These are phyloP conservation scores for Colletes gigas DNA, from an alignment of 1,140 invertebrate genomes.

Conservation along the genomic window DNA sequence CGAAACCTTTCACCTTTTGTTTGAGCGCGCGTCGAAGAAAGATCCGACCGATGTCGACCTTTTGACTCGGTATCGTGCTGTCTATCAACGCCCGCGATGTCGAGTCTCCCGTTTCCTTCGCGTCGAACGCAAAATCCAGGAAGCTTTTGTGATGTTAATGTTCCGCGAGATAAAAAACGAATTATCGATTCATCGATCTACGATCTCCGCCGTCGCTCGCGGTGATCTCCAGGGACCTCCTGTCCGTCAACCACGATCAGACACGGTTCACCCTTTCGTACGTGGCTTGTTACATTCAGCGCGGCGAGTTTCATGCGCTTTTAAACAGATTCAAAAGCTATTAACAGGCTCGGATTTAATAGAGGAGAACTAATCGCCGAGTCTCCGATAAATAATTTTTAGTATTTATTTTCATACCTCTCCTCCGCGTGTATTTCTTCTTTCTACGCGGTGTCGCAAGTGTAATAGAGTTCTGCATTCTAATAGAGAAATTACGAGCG, in stretches of 20 bases:
- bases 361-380: too few species aligned
- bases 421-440: too few species aligned
- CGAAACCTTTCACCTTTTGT: not conserved
- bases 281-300: too few species aligned
- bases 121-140: slow-evolving; percentile 7
- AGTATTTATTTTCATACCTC: too few species aligned
- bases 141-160: slow-evolving; percentile 43
- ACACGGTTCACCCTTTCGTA: too few species aligned
- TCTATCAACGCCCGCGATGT: not conserved
- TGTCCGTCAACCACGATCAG: not conserved
- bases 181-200: slow-evolving; percentile 26
- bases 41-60: not conserved
- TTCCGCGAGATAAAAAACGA: not conserved
- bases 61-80: not conserved
- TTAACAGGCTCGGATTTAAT: too few species aligned
- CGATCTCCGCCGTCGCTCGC: too few species aligned
- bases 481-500: not conserved
- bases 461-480: too few species aligned
- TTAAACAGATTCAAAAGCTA: too few species aligned
- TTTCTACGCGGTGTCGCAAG: too few species aligned
- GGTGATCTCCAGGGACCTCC: slow-evolving; percentile 1
- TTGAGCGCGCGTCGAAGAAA: not conserved
- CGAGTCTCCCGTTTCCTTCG: not conserved
- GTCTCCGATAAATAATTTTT: too few species aligned
- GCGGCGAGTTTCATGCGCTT: too few species aligned